Base-by-base conservation (phyloP, 2,888 invertebrate species). In the Nineta flava region DNA sequence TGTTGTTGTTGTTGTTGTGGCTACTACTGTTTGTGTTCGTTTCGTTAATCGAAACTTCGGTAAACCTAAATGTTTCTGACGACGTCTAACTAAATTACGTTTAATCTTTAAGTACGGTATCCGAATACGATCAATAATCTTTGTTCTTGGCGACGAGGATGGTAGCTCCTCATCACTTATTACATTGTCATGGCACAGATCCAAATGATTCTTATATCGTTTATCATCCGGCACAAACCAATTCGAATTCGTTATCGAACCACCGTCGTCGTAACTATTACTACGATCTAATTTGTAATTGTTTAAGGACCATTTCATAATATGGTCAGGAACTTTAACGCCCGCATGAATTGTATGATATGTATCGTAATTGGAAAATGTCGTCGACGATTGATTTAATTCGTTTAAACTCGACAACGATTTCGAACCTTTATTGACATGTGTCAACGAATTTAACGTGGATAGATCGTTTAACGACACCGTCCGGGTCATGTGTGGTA, bases 331-430 rank as follows among this genome's bases (percentile, higher is more conserved):
- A 45, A 55, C 50, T 52, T 52, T 54, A 55, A 57, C 54, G 12
- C 63, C 64, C 19, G 56, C 59, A 53, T 70, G 70, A 32, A 69
- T 60, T 12, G 70, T 70, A 53, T 68, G 65, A 56, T 69, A 69
- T 40, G 59, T 62, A 51, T 61, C 58, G 47, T 58, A 60, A 15
- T 53, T 53, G 7, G 13, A 38, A 7, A 26, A 26, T 7, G 45
- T 9, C 12, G n/a, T 12, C 5, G 44, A 2, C 2, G 12, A 7
- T 15, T 13, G 2, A 17, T 26, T 13, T 10, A 26, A 44, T 21
- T 44, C 44, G 44, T 13, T 17, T 9, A 44, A 13, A 12, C 44
- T 44, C 44, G 44, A 44, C 13, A 38, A 38, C 38, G 38, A 38
- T 38, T 38, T 38, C 7, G 38, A 38, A 15, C 15, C 15, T 9